Evolutionary conservation across 2,113 vertebrate genomes (phyloP), one percentile per base, ranked within the genome.

Genomic region (Jaculus jaculus): DNA sequence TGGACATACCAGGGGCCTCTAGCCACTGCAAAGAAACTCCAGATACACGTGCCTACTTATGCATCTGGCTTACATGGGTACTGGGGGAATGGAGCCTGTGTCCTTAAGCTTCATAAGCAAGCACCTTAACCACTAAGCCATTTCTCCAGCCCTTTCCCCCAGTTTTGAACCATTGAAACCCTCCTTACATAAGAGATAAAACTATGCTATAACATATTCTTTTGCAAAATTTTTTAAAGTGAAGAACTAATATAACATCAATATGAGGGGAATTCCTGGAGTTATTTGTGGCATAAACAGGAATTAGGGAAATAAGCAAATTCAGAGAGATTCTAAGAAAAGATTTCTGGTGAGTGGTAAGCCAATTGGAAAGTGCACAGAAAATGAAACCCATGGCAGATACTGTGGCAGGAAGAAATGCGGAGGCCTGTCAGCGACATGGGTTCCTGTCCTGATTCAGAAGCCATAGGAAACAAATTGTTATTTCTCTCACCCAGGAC

Each of bases 281-380:
- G 63, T 54, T 84, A 54, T 51, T 18, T 75, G 37, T 74, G 81
- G 78, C 39, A 9, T 42, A 66, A 61, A n/a, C 8, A 78, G 75
- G 69, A 84, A 32, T 63, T 47, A 71, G 63, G 65, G 73, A 85
- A 94, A 80, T 32, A 80, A 78, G 82, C 84, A 95, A 80, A 51
- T 82, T 79, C 47, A 63, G 72, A 91, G 60, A 75, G 75, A n/a
- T 26, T 18, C n/a, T 30, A 72, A 84, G 65, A 34, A 39, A 68
- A 91, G 82, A 61, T 34, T 73, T 84, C 80, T 69, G 84, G 91
- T 32, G 89, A 93, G 77, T 69, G 86, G 72, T 65, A 79, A 95
- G 84, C 37, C 80, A 87, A 39, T 13, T 85, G 84, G 91, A 86
- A 90, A 69, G 37, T 30, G 66, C 13, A 12, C 39, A 23, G 79